Percentiles rank a stretch among this genome's conserved stretches.
Conservation (phyloP, 2,888 invertebrate genomes). For the Microdon myrmicae region DNA sequence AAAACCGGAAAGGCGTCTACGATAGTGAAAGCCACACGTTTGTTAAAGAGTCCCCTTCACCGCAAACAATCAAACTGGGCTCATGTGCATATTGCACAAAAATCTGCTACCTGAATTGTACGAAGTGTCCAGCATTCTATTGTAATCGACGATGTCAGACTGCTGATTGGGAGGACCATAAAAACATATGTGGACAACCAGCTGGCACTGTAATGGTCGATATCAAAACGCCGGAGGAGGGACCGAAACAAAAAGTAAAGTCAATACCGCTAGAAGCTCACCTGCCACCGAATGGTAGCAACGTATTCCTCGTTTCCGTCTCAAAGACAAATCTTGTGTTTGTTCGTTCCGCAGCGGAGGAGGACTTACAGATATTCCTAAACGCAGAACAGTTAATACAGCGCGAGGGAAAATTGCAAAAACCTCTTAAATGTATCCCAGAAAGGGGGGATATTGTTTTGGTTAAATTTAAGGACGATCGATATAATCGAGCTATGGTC, state of each 20-base stretch:
- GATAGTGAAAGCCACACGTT: background rate
- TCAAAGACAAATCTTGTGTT: conserved; percentile 61
- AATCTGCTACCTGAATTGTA: conserved; percentile 54
- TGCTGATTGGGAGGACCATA: conserved; percentile 57
- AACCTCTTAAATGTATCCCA: conserved; percentile 55
- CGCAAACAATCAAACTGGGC: background rate
- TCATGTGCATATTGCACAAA: conserved; percentile 53
- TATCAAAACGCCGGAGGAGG: background rate
- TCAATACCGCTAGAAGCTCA: conserved; percentile 37
- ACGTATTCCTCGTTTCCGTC: conserved; percentile 60
- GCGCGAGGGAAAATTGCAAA: conserved; percentile 46
- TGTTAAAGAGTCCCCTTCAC: background rate
- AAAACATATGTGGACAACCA: conserved; percentile 56
- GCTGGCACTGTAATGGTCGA: too few relatives aligned
- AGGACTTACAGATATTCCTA: conserved; percentile 56
- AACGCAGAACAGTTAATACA: conserved; percentile 55
- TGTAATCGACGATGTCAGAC: conserved; percentile 60
- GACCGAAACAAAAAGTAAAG: too few relatives aligned
- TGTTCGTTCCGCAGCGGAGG: conserved; percentile 58
- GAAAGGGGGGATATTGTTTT: conserved; percentile 59
- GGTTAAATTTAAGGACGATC: conserved; percentile 54
- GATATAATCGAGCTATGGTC: conserved; percentile 60
- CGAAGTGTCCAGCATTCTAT: conserved; percentile 56
- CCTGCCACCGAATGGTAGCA: conserved; percentile 56
- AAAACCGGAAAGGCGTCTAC: conserved; percentile 3